Base-by-base conservation (phyloP, 2,113 vertebrate species). In the Oryzias curvinotus region DNA sequence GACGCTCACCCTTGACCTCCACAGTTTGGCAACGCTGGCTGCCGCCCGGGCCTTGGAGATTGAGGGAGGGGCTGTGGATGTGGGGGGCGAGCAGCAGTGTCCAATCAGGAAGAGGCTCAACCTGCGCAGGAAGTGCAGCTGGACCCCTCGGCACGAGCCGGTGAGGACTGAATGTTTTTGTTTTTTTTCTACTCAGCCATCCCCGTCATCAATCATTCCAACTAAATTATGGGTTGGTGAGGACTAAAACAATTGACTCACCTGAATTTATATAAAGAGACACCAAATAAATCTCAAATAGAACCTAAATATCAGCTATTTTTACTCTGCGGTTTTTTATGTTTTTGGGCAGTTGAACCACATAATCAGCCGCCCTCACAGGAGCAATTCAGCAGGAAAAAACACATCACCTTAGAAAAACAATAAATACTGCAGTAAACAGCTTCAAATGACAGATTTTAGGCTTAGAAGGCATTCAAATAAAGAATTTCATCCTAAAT, bases 101-200 rank as follows among this genome's bases (percentile, higher is more conserved):
- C 89, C 91, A 48, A 81, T 90, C 17, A 94, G 95, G 42, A 92
- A 93, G 1, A 84, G 92, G 71, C 91, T 94, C 45, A 93, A 95
- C 71, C 90, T 95, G 46, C 95, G 93, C 15, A 93, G 94, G 86
- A 98, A 96, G 80, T 96, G 93, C 89, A 94, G 91, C 81, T 98
- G 95, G 96, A 93, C 89, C 1, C 96, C 97, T 50, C 96, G 95
- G 44, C 90, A 92, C 48, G 96, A 97, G 79, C 93, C 95, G 25
- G 97, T 98, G 91, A 94, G 93, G 62, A 48, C 48, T 73, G 4
- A 8, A 23, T 14, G 4, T 36, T 58, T 10, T 13, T 13, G 8
- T 53, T 1, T 52, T 64, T 36, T 36, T 10, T 12, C 12, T 23
- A 23, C 21, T 51, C 52, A 41, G 45, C 48, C 53, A 45, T 50